phyloP scores from a whole-genome alignment of 1,140 invertebrate species.

The Sitobion miscanthi region DNA sequence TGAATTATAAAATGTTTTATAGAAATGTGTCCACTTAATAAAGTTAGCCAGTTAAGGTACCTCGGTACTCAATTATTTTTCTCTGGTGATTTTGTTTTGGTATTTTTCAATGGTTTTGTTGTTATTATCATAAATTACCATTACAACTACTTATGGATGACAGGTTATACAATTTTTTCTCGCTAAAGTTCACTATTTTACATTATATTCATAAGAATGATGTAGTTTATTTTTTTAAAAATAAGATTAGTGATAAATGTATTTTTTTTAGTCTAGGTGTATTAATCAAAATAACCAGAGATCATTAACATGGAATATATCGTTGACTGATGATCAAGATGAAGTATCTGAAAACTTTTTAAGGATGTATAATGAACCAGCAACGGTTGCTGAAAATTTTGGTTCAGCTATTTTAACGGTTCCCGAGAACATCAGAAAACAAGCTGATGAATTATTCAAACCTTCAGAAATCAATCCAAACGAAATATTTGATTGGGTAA shows the following conservation, averaged over 20 bases:
- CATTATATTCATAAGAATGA: not conserved
- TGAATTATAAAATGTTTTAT: not conserved
- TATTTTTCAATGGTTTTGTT: not conserved
- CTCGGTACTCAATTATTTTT: not conserved
- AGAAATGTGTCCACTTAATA: not conserved
- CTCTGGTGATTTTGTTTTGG: too few species aligned
- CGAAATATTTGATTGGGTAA: not conserved
- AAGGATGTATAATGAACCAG: not conserved
- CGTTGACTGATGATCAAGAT: slow-evolving; percentile 53
- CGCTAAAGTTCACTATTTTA: not conserved
- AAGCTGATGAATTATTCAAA: slow-evolving; percentile 46
- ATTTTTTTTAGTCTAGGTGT: slow-evolving; percentile 14
- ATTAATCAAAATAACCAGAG: slow-evolving; percentile 58
- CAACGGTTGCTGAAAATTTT: not conserved
- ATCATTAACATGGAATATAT: slow-evolving; percentile 43
- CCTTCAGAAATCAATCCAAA: slow-evolving; percentile 15
- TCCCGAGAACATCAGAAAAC: slow-evolving; percentile 27
- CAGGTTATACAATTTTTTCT: not conserved
- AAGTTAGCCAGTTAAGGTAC: not conserved
- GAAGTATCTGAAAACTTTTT: slow-evolving; percentile 12
- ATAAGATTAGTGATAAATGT: not conserved
- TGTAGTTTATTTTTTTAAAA: not conserved
- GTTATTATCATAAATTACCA: slow-evolving; percentile 28
- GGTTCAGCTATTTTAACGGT: slow-evolving; percentile 29
- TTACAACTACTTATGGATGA: not conserved